phyloP scores from a whole-genome alignment of 2,797 vertebrate genomes.

The Sandelia bainsii region DNA sequence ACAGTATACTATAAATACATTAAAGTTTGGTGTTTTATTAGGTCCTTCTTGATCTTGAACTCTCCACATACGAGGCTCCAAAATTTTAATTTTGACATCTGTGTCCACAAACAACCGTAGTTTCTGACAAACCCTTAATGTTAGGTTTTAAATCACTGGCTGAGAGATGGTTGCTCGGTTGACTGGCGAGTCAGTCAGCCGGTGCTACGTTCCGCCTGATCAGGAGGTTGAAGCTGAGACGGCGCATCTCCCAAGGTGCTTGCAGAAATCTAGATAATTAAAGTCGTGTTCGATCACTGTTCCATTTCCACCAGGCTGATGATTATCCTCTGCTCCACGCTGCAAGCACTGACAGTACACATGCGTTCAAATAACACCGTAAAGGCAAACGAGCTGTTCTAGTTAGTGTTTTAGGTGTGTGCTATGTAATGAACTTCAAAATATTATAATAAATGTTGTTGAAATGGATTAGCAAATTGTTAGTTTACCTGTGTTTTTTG shows the following conservation, averaged over 20 bases:
- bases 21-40: too few relatives aligned
- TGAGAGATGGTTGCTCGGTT: conserved; percentile 31
- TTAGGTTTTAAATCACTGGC: conserved; percentile 28
- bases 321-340: conserved; percentile 41
- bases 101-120: conserved; percentile 23
- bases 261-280: conserved; percentile 66
- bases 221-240: conserved; percentile 39
- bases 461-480: neutral
- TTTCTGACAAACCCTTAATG: conserved; percentile 8
- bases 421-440: neutral
- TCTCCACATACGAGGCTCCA: conserved; percentile 7
- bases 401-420: conserved; percentile 12
- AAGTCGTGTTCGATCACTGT: conserved; percentile 58
- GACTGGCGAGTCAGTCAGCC: conserved; percentile 30
- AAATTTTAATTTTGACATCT: conserved; percentile 10
- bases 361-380: conserved; percentile 21
- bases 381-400: conserved; percentile 6
- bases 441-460: conserved; percentile 6
- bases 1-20: too few relatives aligned
- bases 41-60: too few relatives aligned
- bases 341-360: conserved; percentile 35
- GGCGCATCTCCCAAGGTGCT: conserved; percentile 31
- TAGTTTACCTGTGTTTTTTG: neutral
- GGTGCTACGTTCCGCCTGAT: conserved; percentile 23
- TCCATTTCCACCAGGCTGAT: conserved; percentile 50